Evolutionary conservation across 1,140 invertebrate genomes (phyloP), one percentile per base, ranked within the genome.

Genomic region (Philopotamus ludificatus): DNA sequence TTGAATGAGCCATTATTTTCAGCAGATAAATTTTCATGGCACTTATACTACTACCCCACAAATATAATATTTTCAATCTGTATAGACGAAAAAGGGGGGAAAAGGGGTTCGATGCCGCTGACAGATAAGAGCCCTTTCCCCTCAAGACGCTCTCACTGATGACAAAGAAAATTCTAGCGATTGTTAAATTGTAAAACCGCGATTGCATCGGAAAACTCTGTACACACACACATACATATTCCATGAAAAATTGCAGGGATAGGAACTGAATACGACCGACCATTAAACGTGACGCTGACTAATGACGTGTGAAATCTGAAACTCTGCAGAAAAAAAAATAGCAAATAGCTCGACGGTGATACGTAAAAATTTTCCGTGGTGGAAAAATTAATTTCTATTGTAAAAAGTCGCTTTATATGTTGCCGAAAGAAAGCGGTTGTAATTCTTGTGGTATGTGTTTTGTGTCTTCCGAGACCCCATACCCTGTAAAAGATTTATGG

Each of bases 401-500:
- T 7, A 34, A 34, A 12, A 34, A 34, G 4, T 12, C 12, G 4
- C 12, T 34, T 34, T 34, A 7, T 34, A 12, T 12, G 28, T n/a
- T 34, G 28, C 12, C 28, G 28, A 12, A 34, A 34, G n/a, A n/a
- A n/a, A n/a, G n/a, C n/a, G n/a, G n/a, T n/a, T n/a, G n/a, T 34
- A 7, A 34, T 34, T 12, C 28, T 7, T 34, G 28, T 12, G 44
- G 44, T 47, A 20, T 7, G 18, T 47, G 10, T 47, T 47, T 47
- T 47, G 44, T 47, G 7, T 47, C 44, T 20, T 15, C 44, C 28
- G 12, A 4, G 8, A 47, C 10, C 4, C 4, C 44, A 4, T 47
- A 7, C 44, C 10, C 44, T 47, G 18, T 47, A 16, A 47, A 16
- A 47, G 44, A 47, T 47, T 47, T 47, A 47, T 47, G 44, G 44